Percentiles rank a stretch among this genome's conserved stretches.
These are phyloP conservation scores for Brenthis hecate DNA, from an alignment of 2,888 invertebrate species.

Conservation along the genomic window DNA sequence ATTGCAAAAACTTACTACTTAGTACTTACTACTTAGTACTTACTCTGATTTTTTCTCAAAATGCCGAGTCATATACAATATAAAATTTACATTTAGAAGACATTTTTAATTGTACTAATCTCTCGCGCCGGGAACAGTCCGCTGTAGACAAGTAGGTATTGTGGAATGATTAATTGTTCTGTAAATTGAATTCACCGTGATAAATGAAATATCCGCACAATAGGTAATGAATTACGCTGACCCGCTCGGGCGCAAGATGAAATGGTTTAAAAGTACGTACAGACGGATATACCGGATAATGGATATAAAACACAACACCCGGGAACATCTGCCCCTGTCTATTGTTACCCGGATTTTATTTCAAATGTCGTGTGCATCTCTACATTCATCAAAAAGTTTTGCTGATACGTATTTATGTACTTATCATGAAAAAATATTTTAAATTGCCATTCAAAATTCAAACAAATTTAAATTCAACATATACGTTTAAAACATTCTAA, in stretches of 20 bases:
- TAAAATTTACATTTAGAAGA: constrained; percentile 1
- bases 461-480: too few relatives aligned
- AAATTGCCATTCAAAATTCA: too few relatives aligned
- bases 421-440: too few relatives aligned
- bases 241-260: constrained; percentile 78
- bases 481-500: too few relatives aligned
- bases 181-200: constrained; percentile 82
- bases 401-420: neutral
- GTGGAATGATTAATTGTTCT: constrained; percentile 81
- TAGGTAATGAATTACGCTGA: constrained; percentile 82
- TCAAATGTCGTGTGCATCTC: constrained; percentile 11
- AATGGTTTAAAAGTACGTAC: constrained; percentile 73
- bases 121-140: constrained; percentile 57
- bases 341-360: constrained; percentile 16
- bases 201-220: constrained; percentile 82
- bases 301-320: constrained; percentile 70
- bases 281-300: constrained; percentile 69
- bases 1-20: too few relatives aligned
- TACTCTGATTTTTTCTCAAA: neutral
- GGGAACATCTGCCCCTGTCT: constrained; percentile 63
- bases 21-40: neutral
- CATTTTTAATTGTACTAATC: constrained; percentile 18
- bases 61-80: neutral
- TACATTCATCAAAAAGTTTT: constrained; percentile 2
- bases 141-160: constrained; percentile 79